These are phyloP conservation scores for Alectoris magna DNA, from an alignment of 2,797 vertebrate species.

Conservation along the genomic window DNA sequence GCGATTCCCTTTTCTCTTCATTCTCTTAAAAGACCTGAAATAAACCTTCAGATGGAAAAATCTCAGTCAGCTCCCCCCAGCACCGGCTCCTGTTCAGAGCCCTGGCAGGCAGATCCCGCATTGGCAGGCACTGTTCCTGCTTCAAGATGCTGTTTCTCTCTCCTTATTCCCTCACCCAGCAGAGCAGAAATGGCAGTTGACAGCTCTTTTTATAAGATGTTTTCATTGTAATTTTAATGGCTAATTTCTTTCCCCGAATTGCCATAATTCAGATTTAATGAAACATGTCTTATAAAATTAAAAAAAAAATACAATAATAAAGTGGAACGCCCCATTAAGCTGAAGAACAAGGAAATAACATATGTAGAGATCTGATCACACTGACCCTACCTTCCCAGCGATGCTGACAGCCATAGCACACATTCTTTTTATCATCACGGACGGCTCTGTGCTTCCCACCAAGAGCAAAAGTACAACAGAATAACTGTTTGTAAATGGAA, in stretches of 20 bases:
- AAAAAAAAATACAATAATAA: constrained; percentile 59
- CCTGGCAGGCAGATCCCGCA: not conserved
- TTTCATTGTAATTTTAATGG: constrained; percentile 72
- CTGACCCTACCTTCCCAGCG: constrained; percentile 8
- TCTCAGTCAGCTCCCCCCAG: not conserved
- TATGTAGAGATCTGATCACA: constrained; percentile 7
- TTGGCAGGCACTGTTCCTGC: not conserved
- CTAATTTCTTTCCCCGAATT: constrained; percentile 70
- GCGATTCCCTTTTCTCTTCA: not conserved
- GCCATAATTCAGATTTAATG: constrained; percentile 76
- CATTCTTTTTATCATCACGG: not conserved
- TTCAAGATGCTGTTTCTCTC: not conserved
- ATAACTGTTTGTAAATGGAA: not conserved
- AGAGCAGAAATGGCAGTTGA: constrained; percentile 48
- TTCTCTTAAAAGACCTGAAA: not conserved
- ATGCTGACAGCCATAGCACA: not conserved
- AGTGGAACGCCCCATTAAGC: constrained; percentile 67
- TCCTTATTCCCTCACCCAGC: constrained; percentile 16
- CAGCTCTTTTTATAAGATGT: constrained; percentile 57
- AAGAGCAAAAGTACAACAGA: not conserved
- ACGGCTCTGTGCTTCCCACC: not conserved
- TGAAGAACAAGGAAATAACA: constrained; percentile 64
- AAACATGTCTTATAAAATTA: constrained; percentile 73
- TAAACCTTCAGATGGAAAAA: not conserved
- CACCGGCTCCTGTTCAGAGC: not conserved